Percentiles rank a stretch among this genome's conserved stretches.
Conservation (phyloP, 2,113 vertebrate genomes). For the Xyliphius kryptos region DNA sequence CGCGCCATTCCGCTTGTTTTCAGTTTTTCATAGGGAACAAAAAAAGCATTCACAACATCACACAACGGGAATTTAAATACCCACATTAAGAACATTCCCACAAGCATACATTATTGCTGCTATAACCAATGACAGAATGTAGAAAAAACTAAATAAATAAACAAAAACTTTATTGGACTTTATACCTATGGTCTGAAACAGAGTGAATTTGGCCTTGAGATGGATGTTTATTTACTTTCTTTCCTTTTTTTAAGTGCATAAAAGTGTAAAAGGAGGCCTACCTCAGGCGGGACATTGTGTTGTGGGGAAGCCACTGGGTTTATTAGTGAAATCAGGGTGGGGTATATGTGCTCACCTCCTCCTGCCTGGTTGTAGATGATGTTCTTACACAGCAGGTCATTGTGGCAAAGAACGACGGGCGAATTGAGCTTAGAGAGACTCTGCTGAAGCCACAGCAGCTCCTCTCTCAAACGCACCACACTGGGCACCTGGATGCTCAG, state of each 20-base stretch:
- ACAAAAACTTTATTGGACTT: conserved; percentile 2
- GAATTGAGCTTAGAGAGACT: conserved; percentile 84
- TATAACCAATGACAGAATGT: conserved; percentile 10
- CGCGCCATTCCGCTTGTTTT: neutral
- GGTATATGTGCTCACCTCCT: no score
- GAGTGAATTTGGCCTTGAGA: no score
- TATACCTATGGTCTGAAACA: no score
- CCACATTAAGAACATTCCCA: conserved; percentile 39
- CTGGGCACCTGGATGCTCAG: conserved; percentile 79
- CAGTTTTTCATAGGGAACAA: conserved; percentile 15
- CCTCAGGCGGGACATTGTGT: conserved; percentile 34
- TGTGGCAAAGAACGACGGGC: conserved; percentile 95
- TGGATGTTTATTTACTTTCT: no score
- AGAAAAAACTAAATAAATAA: neutral
- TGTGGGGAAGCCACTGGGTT: conserved; percentile 15
- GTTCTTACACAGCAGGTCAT: conserved; percentile 97
- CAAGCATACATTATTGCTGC: conserved; percentile 34
- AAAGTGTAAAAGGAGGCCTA: conserved; percentile 40
- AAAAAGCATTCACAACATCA: conserved; percentile 40
- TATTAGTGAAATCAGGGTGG: conserved; percentile 6
- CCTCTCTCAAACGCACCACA: conserved; percentile 73
- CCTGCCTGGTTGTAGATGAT: conserved; percentile 90
- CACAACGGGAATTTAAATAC: conserved; percentile 29
- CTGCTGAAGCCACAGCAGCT: conserved; percentile 92
- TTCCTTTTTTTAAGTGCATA: conserved; percentile 8